Evolutionary conservation across 2,797 vertebrate genomes (phyloP), one percentile per base, ranked within the genome.

Genomic region (Octomys mimax): DNA sequence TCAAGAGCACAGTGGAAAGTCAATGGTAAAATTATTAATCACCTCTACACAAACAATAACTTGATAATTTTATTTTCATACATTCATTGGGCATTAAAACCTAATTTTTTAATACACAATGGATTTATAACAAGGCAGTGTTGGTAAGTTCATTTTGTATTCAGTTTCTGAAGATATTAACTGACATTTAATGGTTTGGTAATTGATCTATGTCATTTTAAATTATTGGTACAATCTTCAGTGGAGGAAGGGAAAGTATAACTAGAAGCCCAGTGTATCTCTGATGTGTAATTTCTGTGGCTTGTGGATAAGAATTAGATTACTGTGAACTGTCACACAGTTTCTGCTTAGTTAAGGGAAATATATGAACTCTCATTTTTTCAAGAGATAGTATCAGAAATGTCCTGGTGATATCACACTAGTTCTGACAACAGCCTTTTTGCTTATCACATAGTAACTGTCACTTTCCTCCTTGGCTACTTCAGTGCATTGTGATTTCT

Each of bases 141-240:
- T 97, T 97, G 97, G 96, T 95, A 96, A 92, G 91, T 97, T 98
- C 95, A 96, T 98, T 98, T 97, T 96, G 94, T 97, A 98, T 98
- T 98, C 97, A 93, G 94, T 96, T 98, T 96, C 87, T 94, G 97
- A 96, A 98, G 97, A 96, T 97, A 94, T 96, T 98, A 98, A 98
- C 96, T 98, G 98, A 97, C 94, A 95, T 98, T 98, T 98, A 98
- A 98, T 97, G 97, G 96, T 95, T 98, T 97, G 77, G 84, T 96
- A 98, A 98, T 97, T 98, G 97, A 98, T 98, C 96, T 98, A 73
- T 97, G 97, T 97, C 98, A 96, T 96, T 83, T 97, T 93, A 80
- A 79, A 71, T 96, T 71, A 84, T 91, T 94, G 92, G 95, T 91
- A 85, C 7, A 11, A 87, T 96, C 97, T 98, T 98, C 92, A 96